Evolutionary conservation across 2,888 invertebrate species (phyloP).

Genomic region (Platerodrilus igneus): DNA sequence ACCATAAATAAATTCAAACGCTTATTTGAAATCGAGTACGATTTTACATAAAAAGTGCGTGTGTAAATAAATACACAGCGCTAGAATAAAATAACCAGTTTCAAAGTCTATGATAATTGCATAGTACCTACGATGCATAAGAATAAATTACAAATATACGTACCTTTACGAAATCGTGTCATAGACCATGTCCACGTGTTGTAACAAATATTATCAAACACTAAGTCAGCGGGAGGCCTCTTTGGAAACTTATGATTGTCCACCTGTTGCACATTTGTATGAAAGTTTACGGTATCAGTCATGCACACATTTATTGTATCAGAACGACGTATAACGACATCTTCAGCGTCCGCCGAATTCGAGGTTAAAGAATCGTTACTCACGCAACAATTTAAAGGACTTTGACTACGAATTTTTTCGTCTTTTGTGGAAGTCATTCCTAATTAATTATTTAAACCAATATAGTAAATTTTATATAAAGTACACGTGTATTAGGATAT

Average conservation of each 20-base stretch:
- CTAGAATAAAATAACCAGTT: too few relatives aligned
- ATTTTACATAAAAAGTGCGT: too few relatives aligned
- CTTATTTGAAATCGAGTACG: too few relatives aligned
- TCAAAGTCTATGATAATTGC: too few relatives aligned
- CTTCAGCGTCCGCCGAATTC: conserved; percentile 28
- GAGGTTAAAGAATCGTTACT: conserved; percentile 38
- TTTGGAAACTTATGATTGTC: conserved; percentile 50
- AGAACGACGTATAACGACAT: conserved; percentile 30
- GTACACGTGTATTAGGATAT: too few relatives aligned
- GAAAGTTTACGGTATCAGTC: conserved; percentile 17
- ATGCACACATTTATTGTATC: conserved; percentile 33
- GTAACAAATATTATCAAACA: conserved; percentile 65
- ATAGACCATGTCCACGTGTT: conserved; percentile 50
- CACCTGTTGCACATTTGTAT: conserved; percentile 25
- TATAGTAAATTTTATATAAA: too few relatives aligned
- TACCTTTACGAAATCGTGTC: conserved; percentile 38
- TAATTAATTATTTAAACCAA: too few relatives aligned
- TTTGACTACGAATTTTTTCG: conserved; percentile 17
- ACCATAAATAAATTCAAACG: too few relatives aligned
- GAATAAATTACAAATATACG: conserved; percentile 19
- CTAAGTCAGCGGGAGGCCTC: conserved; percentile 62
- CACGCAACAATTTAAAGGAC: conserved; percentile 40
- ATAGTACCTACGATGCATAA: too few relatives aligned
- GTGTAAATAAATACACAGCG: too few relatives aligned
- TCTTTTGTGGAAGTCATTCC: conserved; percentile 14